Evolutionary conservation across 2,113 vertebrate genomes (phyloP).

Genomic region (Willisornis vidua): DNA sequence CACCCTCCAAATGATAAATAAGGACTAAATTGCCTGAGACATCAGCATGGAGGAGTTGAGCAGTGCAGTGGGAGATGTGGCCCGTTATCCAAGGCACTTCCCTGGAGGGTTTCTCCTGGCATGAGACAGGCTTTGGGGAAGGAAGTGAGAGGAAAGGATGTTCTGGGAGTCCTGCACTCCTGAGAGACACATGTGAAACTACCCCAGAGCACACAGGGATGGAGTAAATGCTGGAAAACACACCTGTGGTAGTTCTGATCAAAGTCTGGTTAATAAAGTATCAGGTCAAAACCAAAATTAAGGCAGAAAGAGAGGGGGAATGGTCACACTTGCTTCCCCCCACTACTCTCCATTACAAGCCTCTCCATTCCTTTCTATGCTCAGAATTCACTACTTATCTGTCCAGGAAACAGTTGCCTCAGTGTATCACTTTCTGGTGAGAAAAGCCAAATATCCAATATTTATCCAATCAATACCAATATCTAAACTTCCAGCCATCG

Average conservation of each 20-base stretch:
- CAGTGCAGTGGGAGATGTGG: background rate
- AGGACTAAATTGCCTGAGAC: background rate
- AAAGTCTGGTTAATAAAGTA: background rate
- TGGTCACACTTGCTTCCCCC: background rate
- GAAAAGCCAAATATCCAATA: background rate
- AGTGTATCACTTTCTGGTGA: background rate
- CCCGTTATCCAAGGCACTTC: background rate
- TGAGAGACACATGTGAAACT: background rate
- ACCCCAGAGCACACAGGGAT: background rate
- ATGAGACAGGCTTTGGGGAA: background rate
- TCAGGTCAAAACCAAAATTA: background rate
- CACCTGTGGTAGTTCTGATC: background rate
- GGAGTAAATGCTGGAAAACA: background rate
- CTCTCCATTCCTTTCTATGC: background rate
- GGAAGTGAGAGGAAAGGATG: background rate
- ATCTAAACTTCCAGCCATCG: background rate
- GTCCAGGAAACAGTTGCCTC: background rate
- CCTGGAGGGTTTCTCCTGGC: background rate
- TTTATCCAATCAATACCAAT: slow-evolving; percentile 24
- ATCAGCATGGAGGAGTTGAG: background rate
- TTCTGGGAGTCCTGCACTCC: background rate
- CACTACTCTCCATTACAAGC: background rate
- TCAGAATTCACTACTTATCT: background rate
- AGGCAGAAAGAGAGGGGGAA: background rate
- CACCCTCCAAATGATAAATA: background rate